Percentiles rank a stretch among this genome's conserved stretches.
Conservation (phyloP, 2,797 vertebrate genomes). For the Xiphophorus birchmanni region DNA sequence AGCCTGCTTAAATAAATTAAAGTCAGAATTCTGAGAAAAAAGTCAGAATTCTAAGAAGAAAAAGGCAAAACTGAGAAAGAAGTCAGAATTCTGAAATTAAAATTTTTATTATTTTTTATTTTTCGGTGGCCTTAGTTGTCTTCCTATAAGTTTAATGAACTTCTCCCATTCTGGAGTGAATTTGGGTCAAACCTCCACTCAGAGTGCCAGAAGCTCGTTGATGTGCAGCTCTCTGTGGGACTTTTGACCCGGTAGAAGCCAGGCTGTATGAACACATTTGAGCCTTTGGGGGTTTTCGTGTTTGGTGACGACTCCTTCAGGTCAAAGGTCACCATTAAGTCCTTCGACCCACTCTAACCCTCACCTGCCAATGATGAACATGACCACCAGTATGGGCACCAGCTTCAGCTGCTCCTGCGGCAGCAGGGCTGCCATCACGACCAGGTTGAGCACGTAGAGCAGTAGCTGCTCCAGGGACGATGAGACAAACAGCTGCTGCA, state of each 20-base stretch:
- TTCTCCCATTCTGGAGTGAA: background rate
- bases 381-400: conserved; percentile 73
- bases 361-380: conserved; percentile 83
- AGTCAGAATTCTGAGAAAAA: too few relatives aligned
- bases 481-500: conserved; percentile 76
- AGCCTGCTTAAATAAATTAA: too few relatives aligned
- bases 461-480: conserved; percentile 73
- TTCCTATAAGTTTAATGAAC: background rate
- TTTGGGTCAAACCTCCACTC: background rate
- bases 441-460: conserved; percentile 79
- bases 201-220: background rate
- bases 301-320: background rate
- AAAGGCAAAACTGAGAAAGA: too few relatives aligned
- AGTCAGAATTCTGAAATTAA: background rate
- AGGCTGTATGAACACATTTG: background rate
- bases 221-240: background rate
- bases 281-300: background rate
- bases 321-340: background rate
- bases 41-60: too few relatives aligned
- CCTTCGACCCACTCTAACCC: background rate
- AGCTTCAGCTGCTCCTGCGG: conserved; percentile 77
- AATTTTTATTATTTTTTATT: background rate
- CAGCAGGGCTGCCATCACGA: conserved; percentile 74
- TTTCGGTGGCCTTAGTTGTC: too few relatives aligned
- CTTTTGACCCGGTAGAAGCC: background rate